Conservation (phyloP, 1,140 invertebrate species). For the Drosophila ohnishii region DNA sequence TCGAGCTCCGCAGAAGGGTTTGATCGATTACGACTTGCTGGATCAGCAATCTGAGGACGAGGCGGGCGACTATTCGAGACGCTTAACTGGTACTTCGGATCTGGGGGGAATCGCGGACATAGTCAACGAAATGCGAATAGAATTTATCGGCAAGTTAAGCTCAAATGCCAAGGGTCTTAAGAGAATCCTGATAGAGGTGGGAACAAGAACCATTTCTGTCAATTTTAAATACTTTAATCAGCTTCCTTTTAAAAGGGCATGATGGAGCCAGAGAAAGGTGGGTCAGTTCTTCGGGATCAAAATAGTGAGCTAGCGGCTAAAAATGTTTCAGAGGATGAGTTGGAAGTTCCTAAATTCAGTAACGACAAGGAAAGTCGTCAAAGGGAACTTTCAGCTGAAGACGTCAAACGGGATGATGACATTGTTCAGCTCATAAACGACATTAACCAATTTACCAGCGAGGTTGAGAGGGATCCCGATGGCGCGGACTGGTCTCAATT, state of each 20-base stretch:
- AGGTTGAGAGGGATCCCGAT: slow-evolving; percentile 20
- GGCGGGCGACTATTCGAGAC: background rate
- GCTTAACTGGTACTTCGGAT: background rate
- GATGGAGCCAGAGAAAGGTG: background rate
- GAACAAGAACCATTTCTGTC: background rate
- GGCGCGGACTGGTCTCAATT: slow-evolving; percentile 44
- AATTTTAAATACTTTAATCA: too few relatives aligned
- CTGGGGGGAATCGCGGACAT: background rate
- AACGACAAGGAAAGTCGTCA: background rate
- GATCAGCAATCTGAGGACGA: background rate
- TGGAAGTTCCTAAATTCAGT: background rate
- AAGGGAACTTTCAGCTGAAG: background rate
- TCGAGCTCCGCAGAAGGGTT: slow-evolving; percentile 18
- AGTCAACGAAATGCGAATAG: slow-evolving; percentile 31
- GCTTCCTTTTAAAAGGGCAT: slow-evolving; percentile 25
- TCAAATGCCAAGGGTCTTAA: slow-evolving; percentile 14
- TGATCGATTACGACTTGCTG: slow-evolving; percentile 23
- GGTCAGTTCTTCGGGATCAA: too few relatives aligned
- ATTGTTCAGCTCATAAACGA: slow-evolving; percentile 18
- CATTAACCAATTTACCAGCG: slow-evolving; percentile 38
- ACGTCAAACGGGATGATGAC: background rate
- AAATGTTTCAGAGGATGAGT: too few relatives aligned
- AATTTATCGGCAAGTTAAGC: slow-evolving; percentile 14
- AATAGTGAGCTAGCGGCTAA: background rate
- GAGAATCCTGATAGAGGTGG: slow-evolving; percentile 29